Evolutionary conservation across 2,113 vertebrate species (phyloP).

Genomic region (Glareola pratincola): DNA sequence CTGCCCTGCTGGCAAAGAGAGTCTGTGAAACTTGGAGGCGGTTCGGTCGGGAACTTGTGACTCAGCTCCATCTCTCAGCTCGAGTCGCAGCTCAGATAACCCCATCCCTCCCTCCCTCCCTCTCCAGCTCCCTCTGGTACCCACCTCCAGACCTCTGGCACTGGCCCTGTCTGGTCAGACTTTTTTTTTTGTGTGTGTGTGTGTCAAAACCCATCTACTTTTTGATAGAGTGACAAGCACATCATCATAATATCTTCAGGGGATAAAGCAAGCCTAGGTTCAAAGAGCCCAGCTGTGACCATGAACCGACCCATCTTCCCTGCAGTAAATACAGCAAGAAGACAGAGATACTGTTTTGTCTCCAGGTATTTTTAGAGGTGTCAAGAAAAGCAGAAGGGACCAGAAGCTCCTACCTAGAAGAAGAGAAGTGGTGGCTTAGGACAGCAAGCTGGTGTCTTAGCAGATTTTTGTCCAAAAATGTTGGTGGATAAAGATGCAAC

Average conservation of each 20-base stretch:
- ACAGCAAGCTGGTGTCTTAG: not conserved
- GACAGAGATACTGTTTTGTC: rapidly evolving
- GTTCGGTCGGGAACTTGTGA: not conserved
- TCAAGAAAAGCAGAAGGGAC: not conserved
- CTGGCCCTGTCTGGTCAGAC: rapidly evolving
- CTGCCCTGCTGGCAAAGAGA: not conserved
- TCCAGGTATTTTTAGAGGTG: not conserved
- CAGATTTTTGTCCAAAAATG: not conserved
- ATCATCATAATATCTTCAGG: not conserved
- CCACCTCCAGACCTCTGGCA: not conserved
- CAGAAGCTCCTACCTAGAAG: not conserved
- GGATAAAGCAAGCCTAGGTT: not conserved
- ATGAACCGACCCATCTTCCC: not conserved
- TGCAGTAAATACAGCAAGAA: not conserved
- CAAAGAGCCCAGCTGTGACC: not conserved
- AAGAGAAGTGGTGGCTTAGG: not conserved
- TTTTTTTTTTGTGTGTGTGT: not conserved
- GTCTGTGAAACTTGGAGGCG: not conserved
- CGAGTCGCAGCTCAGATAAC: not conserved
- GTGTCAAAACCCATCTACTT: not conserved
- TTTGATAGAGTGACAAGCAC: not conserved
- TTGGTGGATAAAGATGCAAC: not conserved
- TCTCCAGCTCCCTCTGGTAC: not conserved
- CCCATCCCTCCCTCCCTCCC: not conserved
- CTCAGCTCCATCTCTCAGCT: not conserved